A percentile compares a stretch with the other conserved stretches of the same genome.
Evolutionary conservation across 2,888 invertebrate genomes (phyloP).

Genomic region (Apocheima hispidaria): DNA sequence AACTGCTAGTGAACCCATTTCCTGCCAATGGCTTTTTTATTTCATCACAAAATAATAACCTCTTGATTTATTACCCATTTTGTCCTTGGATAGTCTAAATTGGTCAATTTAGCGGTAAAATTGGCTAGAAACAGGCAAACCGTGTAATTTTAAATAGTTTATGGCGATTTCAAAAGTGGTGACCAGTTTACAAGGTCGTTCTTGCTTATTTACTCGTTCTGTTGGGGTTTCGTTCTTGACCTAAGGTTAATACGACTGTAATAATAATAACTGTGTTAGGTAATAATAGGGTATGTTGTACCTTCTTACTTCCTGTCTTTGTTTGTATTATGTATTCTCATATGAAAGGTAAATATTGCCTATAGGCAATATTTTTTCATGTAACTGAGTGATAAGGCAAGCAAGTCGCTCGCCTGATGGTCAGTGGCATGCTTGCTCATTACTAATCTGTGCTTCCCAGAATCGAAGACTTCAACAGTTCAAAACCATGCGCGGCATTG

Average conservation of each 20-base stretch:
- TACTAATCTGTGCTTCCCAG: too few relatives aligned
- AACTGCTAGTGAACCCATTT: slow-evolving; percentile 33
- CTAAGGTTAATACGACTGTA: slow-evolving; percentile 30
- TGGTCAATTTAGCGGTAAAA: slow-evolving; percentile 70
- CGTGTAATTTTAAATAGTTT: slow-evolving; percentile 69
- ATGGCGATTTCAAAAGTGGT: slow-evolving; percentile 49
- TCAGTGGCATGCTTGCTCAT: too few relatives aligned
- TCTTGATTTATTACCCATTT: slow-evolving; percentile 68
- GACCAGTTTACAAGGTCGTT: slow-evolving; percentile 38
- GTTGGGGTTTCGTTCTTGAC: slow-evolving; percentile 39
- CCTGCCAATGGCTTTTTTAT: slow-evolving; percentile 51
- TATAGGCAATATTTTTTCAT: too few relatives aligned
- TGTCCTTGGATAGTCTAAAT: slow-evolving; percentile 69
- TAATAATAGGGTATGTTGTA: background rate
- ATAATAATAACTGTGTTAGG: background rate
- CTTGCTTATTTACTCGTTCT: slow-evolving; percentile 25
- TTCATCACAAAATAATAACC: slow-evolving; percentile 55
- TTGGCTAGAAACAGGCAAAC: slow-evolving; percentile 62
- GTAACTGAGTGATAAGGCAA: too few relatives aligned
- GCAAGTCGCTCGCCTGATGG: too few relatives aligned
- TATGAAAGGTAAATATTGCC: background rate
- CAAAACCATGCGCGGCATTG: too few relatives aligned
- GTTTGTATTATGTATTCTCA: slow-evolving; percentile 1
- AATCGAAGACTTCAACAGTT: too few relatives aligned
- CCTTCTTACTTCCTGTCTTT: background rate